A percentile compares a stretch with the other conserved stretches of the same genome.
Evolutionary conservation across 2,797 vertebrate species (phyloP).

Genomic region (Podargus strigoides): DNA sequence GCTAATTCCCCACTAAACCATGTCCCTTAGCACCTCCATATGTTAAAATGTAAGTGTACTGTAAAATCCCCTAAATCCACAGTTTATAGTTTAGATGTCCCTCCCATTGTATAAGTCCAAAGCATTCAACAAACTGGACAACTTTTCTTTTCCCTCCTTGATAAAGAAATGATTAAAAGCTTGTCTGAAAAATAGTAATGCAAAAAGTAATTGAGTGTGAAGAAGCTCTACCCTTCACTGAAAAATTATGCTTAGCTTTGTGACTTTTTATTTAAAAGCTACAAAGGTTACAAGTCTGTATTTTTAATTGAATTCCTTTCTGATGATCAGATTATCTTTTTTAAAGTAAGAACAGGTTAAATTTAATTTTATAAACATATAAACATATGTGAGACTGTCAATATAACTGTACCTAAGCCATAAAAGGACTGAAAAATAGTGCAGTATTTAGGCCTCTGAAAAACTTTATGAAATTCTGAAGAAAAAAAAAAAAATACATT

Average conservation of each 20-base stretch:
- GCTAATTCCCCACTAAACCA: too few relatives aligned
- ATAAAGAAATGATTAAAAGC: not conserved
- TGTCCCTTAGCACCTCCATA: too few relatives aligned
- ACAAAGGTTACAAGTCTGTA: not conserved
- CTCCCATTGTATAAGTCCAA: not conserved
- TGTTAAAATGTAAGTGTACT: not conserved
- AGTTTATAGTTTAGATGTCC: not conserved
- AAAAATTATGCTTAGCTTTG: not conserved
- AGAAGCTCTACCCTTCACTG: not conserved
- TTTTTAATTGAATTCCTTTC: not conserved
- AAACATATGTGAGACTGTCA: not conserved
- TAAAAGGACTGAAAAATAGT: not conserved
- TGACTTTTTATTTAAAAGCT: not conserved
- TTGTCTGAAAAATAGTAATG: not conserved
- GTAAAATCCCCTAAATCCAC: not conserved
- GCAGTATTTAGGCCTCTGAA: not conserved
- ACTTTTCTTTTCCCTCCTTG: not conserved
- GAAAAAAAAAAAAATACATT: not conserved
- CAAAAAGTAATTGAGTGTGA: not conserved
- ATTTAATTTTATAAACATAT: not conserved
- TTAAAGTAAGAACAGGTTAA: not conserved
- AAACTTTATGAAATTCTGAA: not conserved
- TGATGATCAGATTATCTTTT: not conserved
- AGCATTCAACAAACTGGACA: not conserved
- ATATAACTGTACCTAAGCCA: not conserved